A percentile compares a stretch with the other conserved stretches of the same genome.
Evolutionary conservation across 2,797 vertebrate species (phyloP).

Genomic region (Pagetopsis macropterus): DNA sequence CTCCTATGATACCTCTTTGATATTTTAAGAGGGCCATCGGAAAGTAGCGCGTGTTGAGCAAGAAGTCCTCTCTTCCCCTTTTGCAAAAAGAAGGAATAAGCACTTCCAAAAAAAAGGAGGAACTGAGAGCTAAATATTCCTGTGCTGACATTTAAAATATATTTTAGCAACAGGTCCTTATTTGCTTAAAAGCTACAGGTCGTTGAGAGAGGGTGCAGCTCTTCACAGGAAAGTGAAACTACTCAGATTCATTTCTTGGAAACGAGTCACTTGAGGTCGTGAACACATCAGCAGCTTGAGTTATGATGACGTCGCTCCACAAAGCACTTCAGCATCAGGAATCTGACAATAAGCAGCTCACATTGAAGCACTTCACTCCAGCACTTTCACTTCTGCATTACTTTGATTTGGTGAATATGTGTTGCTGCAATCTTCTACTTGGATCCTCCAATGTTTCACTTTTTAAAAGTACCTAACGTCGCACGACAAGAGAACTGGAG

Average conservation of each 20-base stretch:
- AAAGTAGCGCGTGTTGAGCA: background rate
- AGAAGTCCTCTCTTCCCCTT: background rate
- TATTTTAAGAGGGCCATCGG: background rate
- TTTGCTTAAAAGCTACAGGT: background rate
- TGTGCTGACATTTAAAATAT: background rate
- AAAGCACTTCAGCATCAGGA: background rate
- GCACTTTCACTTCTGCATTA: background rate
- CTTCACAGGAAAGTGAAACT: constrained; percentile 9
- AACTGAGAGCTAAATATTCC: constrained; percentile 19
- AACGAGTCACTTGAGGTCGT: constrained; percentile 7
- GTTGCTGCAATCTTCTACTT: too few species aligned
- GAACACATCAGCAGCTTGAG: background rate
- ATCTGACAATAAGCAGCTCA: background rate
- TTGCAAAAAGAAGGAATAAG: background rate
- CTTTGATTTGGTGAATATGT: constrained; percentile 5
- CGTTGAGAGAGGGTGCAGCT: background rate
- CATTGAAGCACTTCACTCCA: background rate
- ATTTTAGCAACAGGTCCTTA: background rate
- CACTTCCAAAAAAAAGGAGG: background rate
- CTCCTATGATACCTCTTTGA: background rate
- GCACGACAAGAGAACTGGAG: too few species aligned
- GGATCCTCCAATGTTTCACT: too few species aligned
- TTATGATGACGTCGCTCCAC: background rate
- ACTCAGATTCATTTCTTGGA: background rate
- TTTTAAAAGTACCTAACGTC: too few species aligned